These are phyloP conservation scores for Harpegnathos saltator DNA, from an alignment of 1,140 invertebrate species.

Conservation along the genomic window DNA sequence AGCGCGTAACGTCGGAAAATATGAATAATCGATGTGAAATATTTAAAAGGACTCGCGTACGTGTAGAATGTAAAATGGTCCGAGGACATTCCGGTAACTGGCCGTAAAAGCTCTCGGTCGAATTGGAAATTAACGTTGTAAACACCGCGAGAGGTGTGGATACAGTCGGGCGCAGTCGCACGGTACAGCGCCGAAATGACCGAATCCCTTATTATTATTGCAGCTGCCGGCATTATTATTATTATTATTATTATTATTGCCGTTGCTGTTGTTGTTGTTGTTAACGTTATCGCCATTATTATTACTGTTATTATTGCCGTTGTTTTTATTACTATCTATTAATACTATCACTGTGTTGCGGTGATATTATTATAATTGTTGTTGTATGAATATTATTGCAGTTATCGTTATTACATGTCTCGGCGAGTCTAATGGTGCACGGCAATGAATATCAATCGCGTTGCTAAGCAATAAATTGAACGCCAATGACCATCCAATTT, in stretches of 20 bases:
- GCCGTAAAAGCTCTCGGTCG: constrained; percentile 18
- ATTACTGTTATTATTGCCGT: constrained; percentile 6
- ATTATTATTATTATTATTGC: constrained; percentile 22
- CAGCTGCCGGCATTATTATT: neutral
- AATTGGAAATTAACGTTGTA: constrained; percentile 40
- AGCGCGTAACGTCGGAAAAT: neutral
- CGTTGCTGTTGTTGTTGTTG: neutral
- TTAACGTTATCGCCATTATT: neutral
- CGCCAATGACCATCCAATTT: neutral
- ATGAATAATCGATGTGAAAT: constrained; percentile 19
- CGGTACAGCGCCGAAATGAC: neutral
- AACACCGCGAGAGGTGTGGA: neutral
- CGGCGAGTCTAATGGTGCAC: neutral
- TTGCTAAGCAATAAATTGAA: constrained; percentile 9
- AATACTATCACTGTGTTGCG: no score
- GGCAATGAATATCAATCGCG: constrained; percentile 13
- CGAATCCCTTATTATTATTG: constrained; percentile 15
- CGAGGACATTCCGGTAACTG: constrained; percentile 1
- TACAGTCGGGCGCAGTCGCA: no score
- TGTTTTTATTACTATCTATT: no score
- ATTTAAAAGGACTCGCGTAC: neutral
- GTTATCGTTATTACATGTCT: neutral
- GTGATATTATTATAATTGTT: no score
- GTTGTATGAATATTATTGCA: no score
- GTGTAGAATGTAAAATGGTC: constrained; percentile 12